Base-by-base conservation (phyloP, 1,140 invertebrate genomes). In the Diprion similis region DNA sequence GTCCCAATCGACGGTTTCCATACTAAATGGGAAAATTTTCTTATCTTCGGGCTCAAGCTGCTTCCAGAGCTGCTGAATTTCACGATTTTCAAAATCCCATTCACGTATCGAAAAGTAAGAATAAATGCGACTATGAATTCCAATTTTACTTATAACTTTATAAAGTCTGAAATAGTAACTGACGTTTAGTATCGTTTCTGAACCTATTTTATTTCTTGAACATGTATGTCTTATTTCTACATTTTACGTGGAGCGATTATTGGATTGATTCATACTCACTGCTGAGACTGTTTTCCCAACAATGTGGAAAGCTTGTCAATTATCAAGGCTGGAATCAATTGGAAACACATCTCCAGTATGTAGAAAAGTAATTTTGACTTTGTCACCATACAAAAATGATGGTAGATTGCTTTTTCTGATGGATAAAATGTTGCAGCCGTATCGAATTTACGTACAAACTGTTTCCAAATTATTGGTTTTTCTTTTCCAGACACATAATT, bases 281-380 rank as follows among this genome's bases (percentile, higher is more conserved):
- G 24, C 24, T 37, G 24, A 3, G 90, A 90, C 80, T 90, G 89
- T 82, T 89, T 91, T 76, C 91, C 91, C 45, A 91, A 88, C 19
- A 89, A 80, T 19, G 90, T 82, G 17, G 88, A 79, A 66, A 89
- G 80, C 51, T 84, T 85, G 81, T 93, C 92, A 51, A 90, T 85
- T 64, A 92, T 82, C 79, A 91, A 89, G 17, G 91, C 91, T 13
- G 92, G 92, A 71, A 92, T 80, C 84, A 89, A 89, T 79, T 92
- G 91, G 46, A 92, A 81, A 66, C 92, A 85, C 76, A 91, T 86
- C 8, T 15, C 66, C 13, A 68, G 15, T 17, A 68, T 19, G 18
- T 11, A 15, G 18, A 15, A 68, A 0, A 68, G 15, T 18, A 68
- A 19, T 19, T n/a, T 18, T 8, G 17, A 68, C 9, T 68, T 68